Evolutionary conservation across 2,888 invertebrate species (phyloP), one percentile per base, ranked within the genome.

Genomic region (Catocala fraxini): DNA sequence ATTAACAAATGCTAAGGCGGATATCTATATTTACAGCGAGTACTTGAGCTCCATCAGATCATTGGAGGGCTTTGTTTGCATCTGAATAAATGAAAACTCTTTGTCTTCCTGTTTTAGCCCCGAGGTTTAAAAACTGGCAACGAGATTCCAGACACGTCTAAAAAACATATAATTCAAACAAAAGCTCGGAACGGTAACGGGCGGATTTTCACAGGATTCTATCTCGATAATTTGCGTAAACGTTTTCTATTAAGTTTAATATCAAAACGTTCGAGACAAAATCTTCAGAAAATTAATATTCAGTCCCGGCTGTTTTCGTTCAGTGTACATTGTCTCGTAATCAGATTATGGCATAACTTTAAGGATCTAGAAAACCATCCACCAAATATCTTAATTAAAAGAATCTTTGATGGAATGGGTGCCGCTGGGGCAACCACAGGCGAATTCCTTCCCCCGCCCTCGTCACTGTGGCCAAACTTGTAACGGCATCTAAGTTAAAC

Each of bases 401-500:
- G 68, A 72, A 76, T 77, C 57, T 75, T 73, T 73, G 59, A 67
- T 70, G 59, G 67, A 72, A 59, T 57, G 67, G 61, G 73, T 64
- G 74, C 70, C 63, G 73, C 68, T 69, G 61, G 49, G 61, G 65
- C 64, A 71, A 77, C 76, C 71, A 72, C 73, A 70, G 71, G 67
- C 58, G 64, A 65, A 70, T 73, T 68, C 59, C 57, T 68, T 52
- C 52, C 73, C 58, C 68, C 73, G 55, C 65, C 69, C 59, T 63
- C 77, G 74, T 83, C 80, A 83, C 75, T 83, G 84, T 85, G 81
- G 85, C 70, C 70, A 84, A 91, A 90, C 88, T 91, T 92, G 87
- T 89, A 88, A 87, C 87, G 82, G 87, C 83, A 86, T 88, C 84
- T 84, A 90, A 91, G 84, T 90, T 89, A 89, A 92, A 90, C 92